A percentile compares a stretch with the other conserved stretches of the same genome.
Evolutionary conservation across 1,140 invertebrate genomes (phyloP).

Genomic region (Apis laboriosa): DNA sequence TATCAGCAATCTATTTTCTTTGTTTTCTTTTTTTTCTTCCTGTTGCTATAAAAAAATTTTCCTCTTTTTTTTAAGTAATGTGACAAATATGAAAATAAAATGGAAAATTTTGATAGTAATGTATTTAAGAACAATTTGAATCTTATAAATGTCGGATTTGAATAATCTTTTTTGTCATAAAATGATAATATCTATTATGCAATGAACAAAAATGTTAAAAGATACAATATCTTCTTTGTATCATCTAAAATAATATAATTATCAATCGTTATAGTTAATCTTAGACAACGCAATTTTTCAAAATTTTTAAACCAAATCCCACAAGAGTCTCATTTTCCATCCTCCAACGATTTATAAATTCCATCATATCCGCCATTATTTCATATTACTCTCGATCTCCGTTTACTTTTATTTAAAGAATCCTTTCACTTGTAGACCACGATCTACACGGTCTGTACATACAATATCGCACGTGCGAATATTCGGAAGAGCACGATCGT

Average conservation of each 20-base stretch:
- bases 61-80: background rate
- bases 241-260: no score
- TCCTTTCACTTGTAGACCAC: background rate
- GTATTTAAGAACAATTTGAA: no score
- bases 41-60: background rate
- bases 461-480: slow-evolving; percentile 11
- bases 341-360: background rate
- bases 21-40: background rate
- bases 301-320: background rate
- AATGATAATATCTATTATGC: no score
- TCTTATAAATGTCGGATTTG: no score
- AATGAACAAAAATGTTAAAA: no score
- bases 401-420: background rate
- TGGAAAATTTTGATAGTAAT: no score
- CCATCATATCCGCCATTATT: background rate
- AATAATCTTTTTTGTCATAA: no score
- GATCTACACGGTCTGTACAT: background rate
- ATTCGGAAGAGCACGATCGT: slow-evolving; percentile 6
- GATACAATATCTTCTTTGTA: no score
- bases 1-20: background rate
- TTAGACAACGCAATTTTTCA: background rate
- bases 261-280: no score
- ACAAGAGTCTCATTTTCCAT: background rate
- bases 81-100: no score
- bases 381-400: background rate